A percentile compares a stretch with the other conserved stretches of the same genome.
Evolutionary conservation across 2,113 vertebrate genomes (phyloP).

Genomic region (Neotragus moschatus): DNA sequence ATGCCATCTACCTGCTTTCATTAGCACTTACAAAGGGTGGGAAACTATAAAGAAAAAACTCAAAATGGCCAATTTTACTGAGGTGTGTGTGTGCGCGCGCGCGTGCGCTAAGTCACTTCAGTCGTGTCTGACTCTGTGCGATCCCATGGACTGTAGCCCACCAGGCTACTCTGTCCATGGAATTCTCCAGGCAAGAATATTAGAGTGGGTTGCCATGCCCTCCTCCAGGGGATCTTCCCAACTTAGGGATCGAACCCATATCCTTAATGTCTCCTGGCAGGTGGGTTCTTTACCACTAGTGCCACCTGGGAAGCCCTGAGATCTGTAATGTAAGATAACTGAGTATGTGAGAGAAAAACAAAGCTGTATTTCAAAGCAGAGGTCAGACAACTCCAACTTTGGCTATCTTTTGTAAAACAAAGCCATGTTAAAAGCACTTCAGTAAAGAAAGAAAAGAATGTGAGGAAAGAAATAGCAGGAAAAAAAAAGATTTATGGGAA

Average conservation of each 20-base stretch:
- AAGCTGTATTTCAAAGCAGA: not conserved
- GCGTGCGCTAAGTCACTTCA: not conserved
- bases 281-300: not conserved
- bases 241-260: not conserved
- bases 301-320: not conserved
- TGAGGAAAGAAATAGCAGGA: not conserved
- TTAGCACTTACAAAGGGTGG: not conserved
- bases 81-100: not conserved
- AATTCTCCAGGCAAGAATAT: not conserved
- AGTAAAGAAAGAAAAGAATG: not conserved
- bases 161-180: not conserved
- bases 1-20: not conserved
- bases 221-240: not conserved
- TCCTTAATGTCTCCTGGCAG: not conserved
- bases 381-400: not conserved
- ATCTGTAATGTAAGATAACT: not conserved
- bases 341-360: not conserved
- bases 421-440: not conserved
- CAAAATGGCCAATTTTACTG: not conserved
- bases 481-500: not conserved
- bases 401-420: not conserved
- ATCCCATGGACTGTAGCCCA: not conserved
- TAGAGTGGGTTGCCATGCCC: not conserved
- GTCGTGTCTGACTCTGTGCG: not conserved
- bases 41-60: not conserved